These are phyloP conservation scores for Pangasius larnaudii DNA, from an alignment of 2,797 vertebrate genomes.

Conservation along the genomic window DNA sequence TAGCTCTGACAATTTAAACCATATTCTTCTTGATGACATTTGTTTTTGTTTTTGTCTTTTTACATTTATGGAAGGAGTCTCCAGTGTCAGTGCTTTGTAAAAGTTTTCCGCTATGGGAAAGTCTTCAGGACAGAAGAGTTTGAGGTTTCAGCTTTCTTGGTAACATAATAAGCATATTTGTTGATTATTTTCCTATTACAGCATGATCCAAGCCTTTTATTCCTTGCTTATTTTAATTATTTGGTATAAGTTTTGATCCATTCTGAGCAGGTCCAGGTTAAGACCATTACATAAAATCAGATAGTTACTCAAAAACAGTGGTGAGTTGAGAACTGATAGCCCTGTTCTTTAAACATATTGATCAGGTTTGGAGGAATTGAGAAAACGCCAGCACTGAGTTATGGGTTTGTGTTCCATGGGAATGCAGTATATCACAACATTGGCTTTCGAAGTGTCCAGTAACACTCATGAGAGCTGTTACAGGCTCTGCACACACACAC, in stretches of 20 bases:
- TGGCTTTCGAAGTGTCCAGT: background rate
- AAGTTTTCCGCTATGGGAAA: too few relatives aligned
- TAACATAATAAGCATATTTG: background rate
- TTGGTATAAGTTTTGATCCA: too few relatives aligned
- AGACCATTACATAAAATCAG: background rate
- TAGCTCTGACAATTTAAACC: background rate
- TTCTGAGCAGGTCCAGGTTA: background rate
- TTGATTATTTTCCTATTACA: background rate
- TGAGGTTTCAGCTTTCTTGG: background rate
- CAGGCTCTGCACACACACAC: background rate
- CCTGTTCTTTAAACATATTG: background rate
- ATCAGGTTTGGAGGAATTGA: background rate
- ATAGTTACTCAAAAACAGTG: too few relatives aligned
- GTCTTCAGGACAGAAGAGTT: background rate
- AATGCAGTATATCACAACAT: background rate
- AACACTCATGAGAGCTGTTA: slow-evolving; percentile 1
- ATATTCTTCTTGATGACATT: background rate
- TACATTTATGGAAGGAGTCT: background rate
- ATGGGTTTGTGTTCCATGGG: slow-evolving; percentile 1
- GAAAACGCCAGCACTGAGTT: background rate
- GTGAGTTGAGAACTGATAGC: background rate
- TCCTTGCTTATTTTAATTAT: background rate
- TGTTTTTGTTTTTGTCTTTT: background rate
- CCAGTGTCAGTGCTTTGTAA: background rate
- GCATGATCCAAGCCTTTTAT: background rate